These are phyloP conservation scores for Cheilosia impressa DNA, from an alignment of 2,888 invertebrate genomes.

Conservation along the genomic window DNA sequence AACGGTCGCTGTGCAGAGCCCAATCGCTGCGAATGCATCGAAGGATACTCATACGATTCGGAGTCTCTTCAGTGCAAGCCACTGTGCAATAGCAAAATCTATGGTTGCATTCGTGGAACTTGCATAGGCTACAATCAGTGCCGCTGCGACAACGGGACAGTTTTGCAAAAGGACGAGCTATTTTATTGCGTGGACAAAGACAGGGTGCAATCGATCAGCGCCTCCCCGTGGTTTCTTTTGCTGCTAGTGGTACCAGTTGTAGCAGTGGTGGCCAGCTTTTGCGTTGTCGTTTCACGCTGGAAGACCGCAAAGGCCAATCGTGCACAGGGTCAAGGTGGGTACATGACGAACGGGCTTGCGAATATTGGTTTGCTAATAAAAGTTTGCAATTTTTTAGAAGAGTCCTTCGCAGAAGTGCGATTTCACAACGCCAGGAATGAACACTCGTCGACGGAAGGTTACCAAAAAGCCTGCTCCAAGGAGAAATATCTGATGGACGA, in stretches of 20 bases:
- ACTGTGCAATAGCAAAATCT: slow-evolving; percentile 46
- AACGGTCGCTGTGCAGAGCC: slow-evolving; percentile 19
- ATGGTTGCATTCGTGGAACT: slow-evolving; percentile 50
- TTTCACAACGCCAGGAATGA: slow-evolving; percentile 6
- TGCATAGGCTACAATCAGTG: slow-evolving; percentile 55
- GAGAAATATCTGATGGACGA: background rate
- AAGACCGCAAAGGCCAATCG: slow-evolving; percentile 15
- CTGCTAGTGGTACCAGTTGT: slow-evolving; percentile 18
- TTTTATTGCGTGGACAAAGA: slow-evolving; percentile 5
- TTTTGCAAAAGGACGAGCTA: slow-evolving; percentile 6
- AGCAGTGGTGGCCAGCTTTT: background rate
- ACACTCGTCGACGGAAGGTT: background rate
- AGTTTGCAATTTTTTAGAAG: background rate
- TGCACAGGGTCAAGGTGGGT: slow-evolving; percentile 32
- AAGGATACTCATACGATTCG: slow-evolving; percentile 8
- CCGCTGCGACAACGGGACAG: slow-evolving; percentile 21
- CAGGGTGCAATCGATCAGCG: background rate
- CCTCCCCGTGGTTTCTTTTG: slow-evolving; percentile 3
- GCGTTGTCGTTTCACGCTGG: slow-evolving; percentile 6
- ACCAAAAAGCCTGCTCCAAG: background rate
- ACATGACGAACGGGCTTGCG: background rate
- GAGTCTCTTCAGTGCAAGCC: slow-evolving; percentile 29
- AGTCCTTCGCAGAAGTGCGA: slow-evolving; percentile 3
- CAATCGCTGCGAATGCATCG: slow-evolving; percentile 3
- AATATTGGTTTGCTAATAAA: background rate